Conservation (phyloP, 2,797 vertebrate genomes). For the Discoglossus pictus region DNA sequence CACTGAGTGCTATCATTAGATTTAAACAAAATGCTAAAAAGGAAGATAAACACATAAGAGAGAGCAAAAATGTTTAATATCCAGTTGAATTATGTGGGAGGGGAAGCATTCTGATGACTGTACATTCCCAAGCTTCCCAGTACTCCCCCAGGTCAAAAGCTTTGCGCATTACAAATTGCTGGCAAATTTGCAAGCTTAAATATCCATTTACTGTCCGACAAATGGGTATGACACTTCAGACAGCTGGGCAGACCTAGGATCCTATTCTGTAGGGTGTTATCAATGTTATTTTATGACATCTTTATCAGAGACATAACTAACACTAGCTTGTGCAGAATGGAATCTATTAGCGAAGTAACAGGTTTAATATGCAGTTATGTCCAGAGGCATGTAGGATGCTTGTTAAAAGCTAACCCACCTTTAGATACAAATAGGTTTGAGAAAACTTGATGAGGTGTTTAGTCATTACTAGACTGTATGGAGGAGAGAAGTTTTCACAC, state of each 20-base stretch:
- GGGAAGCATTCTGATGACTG: conserved; percentile 36
- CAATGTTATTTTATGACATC: conserved; percentile 22
- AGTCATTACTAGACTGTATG: too few relatives aligned
- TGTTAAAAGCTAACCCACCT: neutral
- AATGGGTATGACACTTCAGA: conserved; percentile 35
- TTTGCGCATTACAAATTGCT: conserved; percentile 16
- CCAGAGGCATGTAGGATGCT: too few relatives aligned
- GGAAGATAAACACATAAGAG: too few relatives aligned
- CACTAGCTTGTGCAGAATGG: too few relatives aligned
- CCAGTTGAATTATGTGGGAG: neutral
- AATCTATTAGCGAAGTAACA: too few relatives aligned
- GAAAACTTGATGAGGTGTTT: neutral
- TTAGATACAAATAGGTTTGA: conserved; percentile 2
- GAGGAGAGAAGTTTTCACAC: too few relatives aligned
- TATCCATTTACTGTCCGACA: conserved; percentile 47
- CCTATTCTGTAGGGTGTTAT: conserved; percentile 41
- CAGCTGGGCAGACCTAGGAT: conserved; percentile 38
- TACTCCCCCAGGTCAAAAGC: conserved; percentile 33
- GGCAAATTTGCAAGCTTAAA: conserved; percentile 34
- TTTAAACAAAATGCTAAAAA: too few relatives aligned
- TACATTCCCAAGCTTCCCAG: conserved; percentile 28
- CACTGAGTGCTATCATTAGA: too few relatives aligned
- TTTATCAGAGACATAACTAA: too few relatives aligned
- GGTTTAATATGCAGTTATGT: too few relatives aligned
- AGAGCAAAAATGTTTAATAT: neutral